Base-by-base conservation (phyloP, 2,888 invertebrate species). In the Chrysomela aeneicollis region DNA sequence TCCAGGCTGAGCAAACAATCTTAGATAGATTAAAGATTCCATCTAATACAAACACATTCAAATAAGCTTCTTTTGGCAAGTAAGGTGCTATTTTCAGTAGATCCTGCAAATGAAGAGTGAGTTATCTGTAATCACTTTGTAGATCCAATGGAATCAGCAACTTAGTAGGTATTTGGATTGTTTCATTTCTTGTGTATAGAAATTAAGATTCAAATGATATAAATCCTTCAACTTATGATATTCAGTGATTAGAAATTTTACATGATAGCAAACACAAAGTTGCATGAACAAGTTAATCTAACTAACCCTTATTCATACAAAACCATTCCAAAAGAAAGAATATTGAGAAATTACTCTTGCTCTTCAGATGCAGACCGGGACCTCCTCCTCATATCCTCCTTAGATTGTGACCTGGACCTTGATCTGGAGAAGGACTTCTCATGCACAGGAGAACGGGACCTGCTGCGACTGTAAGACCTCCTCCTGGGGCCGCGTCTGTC, bases 401-500 rank as follows among this genome's bases (percentile, higher is more conserved):
- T 74, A 65, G 73, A 74, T 71, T 71, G 69, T 68, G 72, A 73
- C 59, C 72, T 67, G 50, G 72, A 71, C 26, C 72, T 63, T 8
- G 68, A 68, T 57, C 70, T 67, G 22, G 64, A 64, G 17, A 54
- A 62, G 6, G 64, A 65, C 52, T 68, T 68, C 42, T 15, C 42
- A 42, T 42, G 9, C 42, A n/a, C 22, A 21, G 22, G 66, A 18
- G 69, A 68, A 19, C 67, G 49, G 17, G 75, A 74, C 17, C 74
- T 64, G 26, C 72, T 72, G 42, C 71, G 71, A 17, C 71, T 71
- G 6, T 60, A 52, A 42, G 67, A 68, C 53, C 63, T 70, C 15
- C 68, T 51, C 30, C 47, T 87, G 52, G 87, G 84, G 42, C 83
- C 81, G 9, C 84, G 77, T 49, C 90, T 87, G 78, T 97, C 96